phyloP scores from a whole-genome alignment of 2,888 invertebrate genomes.

The Ptilodon capucinus region DNA sequence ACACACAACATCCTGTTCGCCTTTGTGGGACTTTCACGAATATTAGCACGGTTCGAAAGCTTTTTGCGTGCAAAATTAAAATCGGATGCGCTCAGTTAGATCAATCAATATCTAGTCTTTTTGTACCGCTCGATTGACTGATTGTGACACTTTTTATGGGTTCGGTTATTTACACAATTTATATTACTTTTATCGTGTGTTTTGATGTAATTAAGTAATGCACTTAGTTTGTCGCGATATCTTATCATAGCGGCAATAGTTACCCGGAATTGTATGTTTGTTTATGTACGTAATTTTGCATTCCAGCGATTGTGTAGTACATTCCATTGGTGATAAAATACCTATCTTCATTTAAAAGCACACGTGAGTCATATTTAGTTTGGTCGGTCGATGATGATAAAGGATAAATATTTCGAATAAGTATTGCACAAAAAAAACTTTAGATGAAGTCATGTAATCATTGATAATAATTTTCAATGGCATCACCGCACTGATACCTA shows the following conservation, averaged over 20 bases:
- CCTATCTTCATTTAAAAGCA: conserved; percentile 37
- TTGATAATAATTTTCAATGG: conserved; percentile 37
- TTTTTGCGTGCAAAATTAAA: conserved; percentile 27
- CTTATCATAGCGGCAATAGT: conserved; percentile 31
- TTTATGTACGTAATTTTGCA: conserved; percentile 33
- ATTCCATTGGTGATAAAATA: conserved; percentile 50
- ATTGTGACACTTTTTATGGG: neutral
- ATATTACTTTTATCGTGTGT: conserved; percentile 4
- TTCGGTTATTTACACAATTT: neutral
- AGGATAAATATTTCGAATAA: conserved; percentile 40
- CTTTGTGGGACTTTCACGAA: conserved; percentile 70
- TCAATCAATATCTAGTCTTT: conserved; percentile 1
- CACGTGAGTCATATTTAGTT: conserved; percentile 46
- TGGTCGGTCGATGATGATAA: conserved; percentile 41
- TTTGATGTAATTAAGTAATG: conserved; percentile 17
- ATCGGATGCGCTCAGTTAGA: conserved; percentile 2
- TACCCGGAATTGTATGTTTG: conserved; percentile 41
- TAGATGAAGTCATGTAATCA: conserved; percentile 51
- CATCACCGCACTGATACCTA: conserved; percentile 28
- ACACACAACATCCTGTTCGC: conserved; percentile 70
- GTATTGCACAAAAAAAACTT: conserved; percentile 53
- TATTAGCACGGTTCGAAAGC: conserved; percentile 44
- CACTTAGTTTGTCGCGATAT: conserved; percentile 30
- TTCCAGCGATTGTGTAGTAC: conserved; percentile 39
- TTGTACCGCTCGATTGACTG: neutral